Percentiles rank a stretch among this genome's conserved stretches.
Evolutionary conservation across 2,797 vertebrate species (phyloP).

Genomic region (Lycodopsis pacificus): DNA sequence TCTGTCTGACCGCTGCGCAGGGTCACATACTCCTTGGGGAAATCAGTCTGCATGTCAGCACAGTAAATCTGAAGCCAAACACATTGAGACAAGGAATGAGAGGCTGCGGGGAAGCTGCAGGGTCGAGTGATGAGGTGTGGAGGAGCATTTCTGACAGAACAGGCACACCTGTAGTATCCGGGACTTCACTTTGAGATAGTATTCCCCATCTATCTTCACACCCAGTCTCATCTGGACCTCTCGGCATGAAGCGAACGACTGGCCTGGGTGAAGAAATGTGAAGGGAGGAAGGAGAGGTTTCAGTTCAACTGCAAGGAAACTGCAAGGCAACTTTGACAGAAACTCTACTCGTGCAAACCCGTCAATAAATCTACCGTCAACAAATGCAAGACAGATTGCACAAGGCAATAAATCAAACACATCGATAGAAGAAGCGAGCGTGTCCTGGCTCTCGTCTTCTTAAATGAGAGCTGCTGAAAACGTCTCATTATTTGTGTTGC

Average conservation of each 20-base stretch:
- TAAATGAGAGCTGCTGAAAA: conserved; percentile 21
- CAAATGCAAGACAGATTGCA: conserved; percentile 13
- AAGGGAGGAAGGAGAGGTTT: conserved; percentile 12
- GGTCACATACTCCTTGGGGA: conserved; percentile 94
- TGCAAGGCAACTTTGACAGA: conserved; percentile 2
- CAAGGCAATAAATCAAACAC: conserved; percentile 20
- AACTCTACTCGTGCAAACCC: neutral
- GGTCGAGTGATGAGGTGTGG: conserved; percentile 39
- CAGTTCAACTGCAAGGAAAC: conserved; percentile 2
- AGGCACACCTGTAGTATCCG: conserved; percentile 90
- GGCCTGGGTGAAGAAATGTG: conserved; percentile 81
- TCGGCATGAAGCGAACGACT: conserved; percentile 88
- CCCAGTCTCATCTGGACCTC: conserved; percentile 90
- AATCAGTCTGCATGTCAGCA: conserved; percentile 89
- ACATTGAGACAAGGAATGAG: conserved; percentile 42
- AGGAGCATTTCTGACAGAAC: conserved; percentile 27
- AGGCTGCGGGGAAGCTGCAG: neutral
- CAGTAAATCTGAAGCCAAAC: conserved; percentile 90
- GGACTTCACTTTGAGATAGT: conserved; percentile 89
- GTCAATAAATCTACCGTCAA: conserved; percentile 14
- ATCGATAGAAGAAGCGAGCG: neutral
- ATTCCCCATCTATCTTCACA: conserved; percentile 90
- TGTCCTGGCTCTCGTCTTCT: conserved; percentile 19
- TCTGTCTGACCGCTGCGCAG: conserved; percentile 92
- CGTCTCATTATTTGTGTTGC: conserved; percentile 43